phyloP scores from a whole-genome alignment of 2,888 invertebrate genomes.

The Hypena proboscidalis region DNA sequence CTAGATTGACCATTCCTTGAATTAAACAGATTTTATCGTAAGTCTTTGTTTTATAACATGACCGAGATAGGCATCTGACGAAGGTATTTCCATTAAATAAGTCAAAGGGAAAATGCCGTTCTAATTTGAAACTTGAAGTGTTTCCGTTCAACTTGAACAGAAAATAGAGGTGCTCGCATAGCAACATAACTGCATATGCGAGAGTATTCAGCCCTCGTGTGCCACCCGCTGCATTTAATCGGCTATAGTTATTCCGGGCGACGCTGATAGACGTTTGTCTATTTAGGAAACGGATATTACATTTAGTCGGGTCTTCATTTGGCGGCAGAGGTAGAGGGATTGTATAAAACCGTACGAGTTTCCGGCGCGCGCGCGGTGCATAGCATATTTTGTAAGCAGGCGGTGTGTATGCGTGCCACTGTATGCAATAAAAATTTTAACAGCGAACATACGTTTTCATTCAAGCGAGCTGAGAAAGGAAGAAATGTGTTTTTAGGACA shows the following conservation, averaged over 20 bases:
- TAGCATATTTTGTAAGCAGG: conserved; percentile 79
- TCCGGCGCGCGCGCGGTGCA: conserved; percentile 80
- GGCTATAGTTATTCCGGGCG: conserved; percentile 81
- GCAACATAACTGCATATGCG: conserved; percentile 43
- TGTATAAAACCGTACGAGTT: conserved; percentile 78
- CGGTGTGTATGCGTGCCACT: conserved; percentile 69
- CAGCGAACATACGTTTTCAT: conserved; percentile 72
- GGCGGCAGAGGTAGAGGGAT: conserved; percentile 82
- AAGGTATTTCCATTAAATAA: conserved; percentile 12
- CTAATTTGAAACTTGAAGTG: conserved; percentile 41
- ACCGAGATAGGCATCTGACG: too few species aligned
- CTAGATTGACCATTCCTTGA: too few species aligned
- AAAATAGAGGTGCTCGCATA: conserved; percentile 51
- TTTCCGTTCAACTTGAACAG: conserved; percentile 44
- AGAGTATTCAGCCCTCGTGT: conserved; percentile 48
- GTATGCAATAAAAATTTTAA: conserved; percentile 75
- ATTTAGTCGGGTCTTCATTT: conserved; percentile 83
- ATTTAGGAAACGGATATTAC: conserved; percentile 86
- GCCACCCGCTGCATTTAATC: conserved; percentile 71
- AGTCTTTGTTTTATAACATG: too few species aligned
- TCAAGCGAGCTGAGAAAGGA: conserved; percentile 55
- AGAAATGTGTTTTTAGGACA: conserved; percentile 70
- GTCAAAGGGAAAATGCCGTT: conserved; percentile 18
- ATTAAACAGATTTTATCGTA: too few species aligned
- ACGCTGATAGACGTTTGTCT: conserved; percentile 82